Evolutionary conservation across 2,113 vertebrate species (phyloP), one percentile per base, ranked within the genome.

Genomic region (Sinocyclocheilus anophthalmus): DNA sequence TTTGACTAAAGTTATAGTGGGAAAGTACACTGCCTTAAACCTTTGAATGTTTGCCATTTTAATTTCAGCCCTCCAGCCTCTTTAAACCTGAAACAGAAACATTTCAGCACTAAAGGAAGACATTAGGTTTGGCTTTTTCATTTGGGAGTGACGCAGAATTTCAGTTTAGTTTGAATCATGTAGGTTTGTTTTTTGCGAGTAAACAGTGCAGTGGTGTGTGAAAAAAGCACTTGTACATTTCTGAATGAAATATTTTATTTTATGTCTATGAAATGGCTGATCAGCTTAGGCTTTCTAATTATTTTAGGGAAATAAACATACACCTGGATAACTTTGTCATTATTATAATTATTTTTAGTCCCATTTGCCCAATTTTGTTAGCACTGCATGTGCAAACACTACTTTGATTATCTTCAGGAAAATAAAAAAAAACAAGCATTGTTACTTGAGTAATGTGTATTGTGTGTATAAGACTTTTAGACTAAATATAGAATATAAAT

Each of bases 291-390:
- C 76, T 77, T 77, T 77, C 50, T 30, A 55, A 50, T 76, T 91
- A 83, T 76, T 78, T 89, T 88, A 63, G 80, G 12, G 1, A 50
- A 91, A 88, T 91, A 90, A 92, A 91, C 7, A 0, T 67, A 33
- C 4, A 69, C 42, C 45, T 82, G 42, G 16, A 69, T 20, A 37
- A 53, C 9, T 48, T 81, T 48, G 79, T 67, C 59, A 20, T 81
- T 65, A 80, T 63, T 76, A 24, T 13, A 12, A 37, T 12, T 77
- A 81, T 48, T 22, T 24, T 42, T 26, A 12, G 4, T 9, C 0
- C 14, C 3, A 2, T 22, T 59, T 59, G 55, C 13, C 30, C 24
- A n/a, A 67, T 45, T 45, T 3, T 45, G 11, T n/a, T 39, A 45
- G 39, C 20, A 59, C 18, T 59, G 20, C 57, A 7, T 59, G 55